These are phyloP conservation scores for Drosophila azteca DNA, from an alignment of 1,140 invertebrate species.

Conservation along the genomic window DNA sequence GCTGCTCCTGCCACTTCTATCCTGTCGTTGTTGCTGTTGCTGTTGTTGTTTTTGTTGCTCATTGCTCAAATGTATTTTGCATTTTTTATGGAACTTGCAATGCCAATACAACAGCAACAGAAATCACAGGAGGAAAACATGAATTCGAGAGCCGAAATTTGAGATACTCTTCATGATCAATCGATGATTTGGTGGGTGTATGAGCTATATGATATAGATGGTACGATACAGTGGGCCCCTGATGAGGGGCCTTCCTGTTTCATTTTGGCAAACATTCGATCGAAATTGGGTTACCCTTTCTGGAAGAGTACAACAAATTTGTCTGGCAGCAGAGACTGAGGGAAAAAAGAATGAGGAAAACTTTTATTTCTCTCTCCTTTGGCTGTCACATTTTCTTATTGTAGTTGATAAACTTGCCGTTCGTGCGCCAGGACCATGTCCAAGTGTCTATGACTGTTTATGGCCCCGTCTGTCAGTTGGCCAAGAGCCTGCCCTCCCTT, in stretches of 20 bases:
- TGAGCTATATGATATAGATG: no score
- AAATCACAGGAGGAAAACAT: constrained; percentile 16
- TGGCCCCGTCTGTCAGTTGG: constrained; percentile 53
- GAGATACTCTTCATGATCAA: no score
- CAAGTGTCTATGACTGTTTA: constrained; percentile 81
- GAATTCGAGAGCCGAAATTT: no score
- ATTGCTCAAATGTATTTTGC: constrained; percentile 65
- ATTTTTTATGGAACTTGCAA: constrained; percentile 69
- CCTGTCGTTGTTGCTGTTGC: constrained; percentile 18
- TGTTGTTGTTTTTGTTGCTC: constrained; percentile 38
- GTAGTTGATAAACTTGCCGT: constrained; percentile 74
- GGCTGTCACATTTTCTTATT: constrained; percentile 79
- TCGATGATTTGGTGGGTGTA: no score
- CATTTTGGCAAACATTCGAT: no score
- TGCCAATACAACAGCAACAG: constrained; percentile 51
- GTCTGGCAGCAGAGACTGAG: constrained; percentile 40
- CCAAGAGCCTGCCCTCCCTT: neutral
- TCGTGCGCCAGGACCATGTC: constrained; percentile 60
- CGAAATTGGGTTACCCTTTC: no score
- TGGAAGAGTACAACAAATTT: constrained; percentile 52
- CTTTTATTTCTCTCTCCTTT: constrained; percentile 52
- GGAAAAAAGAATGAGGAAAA: constrained; percentile 23
- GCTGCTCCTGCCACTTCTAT: constrained; percentile 43
- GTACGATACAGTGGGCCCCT: no score
- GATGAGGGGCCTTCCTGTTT: no score